A percentile compares a stretch with the other conserved stretches of the same genome.
phyloP scores from a whole-genome alignment of 2,113 vertebrate genomes.

The Mustela nigripes region DNA sequence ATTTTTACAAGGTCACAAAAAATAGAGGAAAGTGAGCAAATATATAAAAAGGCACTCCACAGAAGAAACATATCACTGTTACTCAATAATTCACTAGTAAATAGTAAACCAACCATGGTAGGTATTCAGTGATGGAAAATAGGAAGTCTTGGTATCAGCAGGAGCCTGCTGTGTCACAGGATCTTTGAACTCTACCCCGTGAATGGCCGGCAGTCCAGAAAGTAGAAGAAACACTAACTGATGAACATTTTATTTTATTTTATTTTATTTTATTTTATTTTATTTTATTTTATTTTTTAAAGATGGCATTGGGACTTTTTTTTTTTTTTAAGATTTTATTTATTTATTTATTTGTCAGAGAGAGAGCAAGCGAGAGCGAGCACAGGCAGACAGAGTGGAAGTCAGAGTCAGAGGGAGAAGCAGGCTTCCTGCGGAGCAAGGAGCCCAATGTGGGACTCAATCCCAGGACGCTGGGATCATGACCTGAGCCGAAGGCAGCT shows the following conservation, averaged over 20 bases:
- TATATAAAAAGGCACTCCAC: not conserved
- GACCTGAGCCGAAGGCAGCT: no score
- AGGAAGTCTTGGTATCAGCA: not conserved
- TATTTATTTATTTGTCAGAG: no score
- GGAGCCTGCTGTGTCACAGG: not conserved
- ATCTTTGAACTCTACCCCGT: not conserved
- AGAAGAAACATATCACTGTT: not conserved
- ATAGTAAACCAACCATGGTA: not conserved
- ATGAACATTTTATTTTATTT: not conserved
- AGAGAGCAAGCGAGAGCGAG: no score
- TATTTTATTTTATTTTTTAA: no score
- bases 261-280: no score
- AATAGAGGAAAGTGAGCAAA: not conserved
- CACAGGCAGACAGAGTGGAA: no score
- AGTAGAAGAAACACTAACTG: not conserved
- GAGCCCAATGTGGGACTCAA: no score
- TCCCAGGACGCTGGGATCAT: no score
- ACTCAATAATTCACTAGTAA: not conserved
- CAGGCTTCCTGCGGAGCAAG: no score
- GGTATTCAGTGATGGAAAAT: not conserved
- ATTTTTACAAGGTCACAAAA: not conserved
- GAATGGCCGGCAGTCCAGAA: not conserved
- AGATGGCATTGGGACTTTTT: no score
- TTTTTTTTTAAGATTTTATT: no score
- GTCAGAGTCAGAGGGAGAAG: no score